Conservation (phyloP, 2,113 vertebrate genomes). For the Agapornis roseicollis region DNA sequence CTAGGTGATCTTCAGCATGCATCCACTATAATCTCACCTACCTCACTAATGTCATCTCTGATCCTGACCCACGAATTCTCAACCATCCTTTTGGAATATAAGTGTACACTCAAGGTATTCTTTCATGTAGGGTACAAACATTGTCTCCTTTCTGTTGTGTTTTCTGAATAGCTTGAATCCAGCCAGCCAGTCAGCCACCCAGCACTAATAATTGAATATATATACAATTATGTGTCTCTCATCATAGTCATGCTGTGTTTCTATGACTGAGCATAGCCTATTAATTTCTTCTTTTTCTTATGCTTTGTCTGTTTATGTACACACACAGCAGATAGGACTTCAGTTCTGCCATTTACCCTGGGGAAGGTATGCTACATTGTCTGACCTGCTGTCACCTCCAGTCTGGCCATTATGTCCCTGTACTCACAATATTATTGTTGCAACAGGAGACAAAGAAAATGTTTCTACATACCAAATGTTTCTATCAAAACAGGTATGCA, state of each 20-base stretch:
- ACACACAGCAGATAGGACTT: neutral
- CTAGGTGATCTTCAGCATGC: neutral
- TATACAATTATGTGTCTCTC: neutral
- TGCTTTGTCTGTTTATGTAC: neutral
- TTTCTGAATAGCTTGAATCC: neutral
- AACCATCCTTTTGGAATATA: neutral
- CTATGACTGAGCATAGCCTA: neutral
- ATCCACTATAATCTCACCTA: neutral
- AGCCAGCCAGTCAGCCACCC: neutral
- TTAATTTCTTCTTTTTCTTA: neutral
- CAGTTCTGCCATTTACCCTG: neutral
- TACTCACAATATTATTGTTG: neutral
- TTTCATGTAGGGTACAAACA: fast-evolving
- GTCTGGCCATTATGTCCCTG: neutral
- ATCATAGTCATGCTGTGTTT: neutral
- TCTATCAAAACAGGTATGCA: neutral
- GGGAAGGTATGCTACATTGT: neutral
- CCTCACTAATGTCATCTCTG: neutral
- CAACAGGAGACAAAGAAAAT: neutral
- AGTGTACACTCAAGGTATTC: neutral
- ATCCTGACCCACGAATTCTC: neutral
- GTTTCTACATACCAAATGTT: neutral
- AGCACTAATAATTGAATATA: neutral
- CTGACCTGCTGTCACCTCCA: neutral
- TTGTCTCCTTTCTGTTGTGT: neutral